phyloP scores from a whole-genome alignment of 1,140 invertebrate species.

The Acyrthosiphon pisum region DNA sequence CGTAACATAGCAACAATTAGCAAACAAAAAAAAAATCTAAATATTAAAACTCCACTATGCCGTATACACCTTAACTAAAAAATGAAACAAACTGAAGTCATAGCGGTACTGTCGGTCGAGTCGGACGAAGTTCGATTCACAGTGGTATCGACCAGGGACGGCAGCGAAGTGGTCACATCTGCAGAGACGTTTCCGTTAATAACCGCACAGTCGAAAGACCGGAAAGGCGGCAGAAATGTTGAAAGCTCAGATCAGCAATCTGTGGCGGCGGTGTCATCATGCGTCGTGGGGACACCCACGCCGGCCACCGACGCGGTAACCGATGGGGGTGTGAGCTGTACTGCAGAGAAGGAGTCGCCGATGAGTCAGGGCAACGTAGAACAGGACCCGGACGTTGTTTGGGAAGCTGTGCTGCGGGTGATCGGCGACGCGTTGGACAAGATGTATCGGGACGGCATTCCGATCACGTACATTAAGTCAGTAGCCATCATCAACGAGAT shows the following conservation, averaged over 20 bases:
- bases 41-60: background rate
- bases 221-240: too few relatives aligned
- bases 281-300: too few relatives aligned
- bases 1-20: too few relatives aligned
- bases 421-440: background rate
- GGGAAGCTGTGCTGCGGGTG: background rate
- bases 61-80: background rate
- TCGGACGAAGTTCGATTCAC: background rate
- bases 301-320: too few relatives aligned
- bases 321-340: too few relatives aligned
- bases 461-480: background rate
- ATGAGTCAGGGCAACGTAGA: background rate
- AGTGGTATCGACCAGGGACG: background rate
- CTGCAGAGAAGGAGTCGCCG: background rate
- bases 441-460: background rate
- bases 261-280: too few relatives aligned
- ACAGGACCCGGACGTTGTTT: background rate
- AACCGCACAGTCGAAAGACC: background rate
- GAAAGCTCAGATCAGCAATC: too few relatives aligned
- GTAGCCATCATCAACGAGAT: conserved; percentile 3
- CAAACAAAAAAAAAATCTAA: background rate
- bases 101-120: conserved; percentile 2
- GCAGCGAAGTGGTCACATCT: background rate
- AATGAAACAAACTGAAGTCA: background rate
- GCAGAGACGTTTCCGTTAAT: background rate